Evolutionary conservation across 2,113 vertebrate species (phyloP).

Genomic region (Rhea americana): DNA sequence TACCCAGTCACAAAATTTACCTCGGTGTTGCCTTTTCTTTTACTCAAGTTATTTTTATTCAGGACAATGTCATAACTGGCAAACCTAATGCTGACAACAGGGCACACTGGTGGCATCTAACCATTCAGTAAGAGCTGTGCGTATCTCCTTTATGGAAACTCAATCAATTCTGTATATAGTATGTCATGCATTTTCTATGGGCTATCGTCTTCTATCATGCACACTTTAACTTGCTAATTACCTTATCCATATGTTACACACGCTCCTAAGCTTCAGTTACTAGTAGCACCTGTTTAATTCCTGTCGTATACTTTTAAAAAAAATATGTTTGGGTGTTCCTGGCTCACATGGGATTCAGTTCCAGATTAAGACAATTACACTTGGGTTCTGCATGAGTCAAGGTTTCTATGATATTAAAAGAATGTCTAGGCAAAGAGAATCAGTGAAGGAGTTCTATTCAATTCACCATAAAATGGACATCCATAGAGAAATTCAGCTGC

Average conservation of each 20-base stretch:
- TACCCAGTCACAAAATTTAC: not conserved
- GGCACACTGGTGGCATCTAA: not conserved
- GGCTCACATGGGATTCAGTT: not conserved
- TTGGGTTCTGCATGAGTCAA: not conserved
- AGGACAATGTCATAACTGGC: not conserved
- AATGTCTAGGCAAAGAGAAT: not conserved
- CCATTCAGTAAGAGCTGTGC: rapidly evolving
- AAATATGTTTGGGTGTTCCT: not conserved
- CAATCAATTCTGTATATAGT: not conserved
- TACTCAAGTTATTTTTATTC: not conserved
- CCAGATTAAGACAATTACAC: not conserved
- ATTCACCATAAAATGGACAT: not conserved
- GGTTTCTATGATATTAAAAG: not conserved
- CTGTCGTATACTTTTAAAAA: not conserved
- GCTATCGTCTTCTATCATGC: not conserved
- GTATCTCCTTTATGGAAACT: not conserved
- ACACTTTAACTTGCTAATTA: slow-evolving; percentile 3
- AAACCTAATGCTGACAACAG: not conserved
- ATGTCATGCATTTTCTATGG: not conserved
- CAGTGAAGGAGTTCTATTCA: not conserved
- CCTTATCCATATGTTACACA: not conserved
- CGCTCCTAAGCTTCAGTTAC: not conserved
- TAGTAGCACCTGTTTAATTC: not conserved
- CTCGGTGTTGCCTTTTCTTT: not conserved
- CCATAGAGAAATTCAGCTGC: not conserved